phyloP scores from a whole-genome alignment of 2,888 invertebrate species.

The Phasia obesa region DNA sequence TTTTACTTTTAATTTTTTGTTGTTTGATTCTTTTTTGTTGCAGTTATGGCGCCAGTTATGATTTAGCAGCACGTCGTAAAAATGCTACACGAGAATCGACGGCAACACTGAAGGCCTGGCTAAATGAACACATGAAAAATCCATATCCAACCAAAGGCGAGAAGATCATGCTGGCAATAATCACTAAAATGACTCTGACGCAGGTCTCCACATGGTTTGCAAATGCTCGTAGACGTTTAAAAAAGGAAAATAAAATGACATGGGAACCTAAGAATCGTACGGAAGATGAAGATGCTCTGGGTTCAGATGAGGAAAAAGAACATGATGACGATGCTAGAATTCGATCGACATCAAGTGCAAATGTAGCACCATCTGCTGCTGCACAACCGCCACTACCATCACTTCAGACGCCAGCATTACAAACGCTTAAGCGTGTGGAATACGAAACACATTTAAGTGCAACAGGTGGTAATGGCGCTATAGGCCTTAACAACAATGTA shows the following conservation, averaged over 20 bases:
- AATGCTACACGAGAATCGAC: slow-evolving; percentile 99
- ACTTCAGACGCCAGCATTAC: slow-evolving; percentile 47
- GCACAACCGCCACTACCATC: slow-evolving; percentile 26
- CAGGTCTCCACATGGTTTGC: slow-evolving; percentile 99
- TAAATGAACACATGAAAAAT: slow-evolving; percentile 98
- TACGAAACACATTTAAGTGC: slow-evolving; percentile 66
- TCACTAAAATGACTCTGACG: slow-evolving; percentile 97
- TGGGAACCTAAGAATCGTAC: slow-evolving; percentile 97
- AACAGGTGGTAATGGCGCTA: slow-evolving; percentile 71
- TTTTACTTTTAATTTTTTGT: slow-evolving; percentile 2
- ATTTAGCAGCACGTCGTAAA: slow-evolving; percentile 96
- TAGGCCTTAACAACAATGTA: slow-evolving; percentile 61
- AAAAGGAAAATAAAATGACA: slow-evolving; percentile 99
- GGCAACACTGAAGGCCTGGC: slow-evolving; percentile 97
- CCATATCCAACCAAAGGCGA: slow-evolving; percentile 98
- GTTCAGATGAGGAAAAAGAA: slow-evolving; percentile 92
- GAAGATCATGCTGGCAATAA: slow-evolving; percentile 97
- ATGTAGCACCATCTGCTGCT: slow-evolving; percentile 17
- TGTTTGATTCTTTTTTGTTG: slow-evolving; percentile 75
- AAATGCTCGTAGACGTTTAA: slow-evolving; percentile 94
- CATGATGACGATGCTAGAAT: slow-evolving; percentile 66
- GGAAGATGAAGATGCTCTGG: slow-evolving; percentile 91
- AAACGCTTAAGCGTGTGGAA: slow-evolving; percentile 57
- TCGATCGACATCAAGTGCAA: slow-evolving; percentile 57
- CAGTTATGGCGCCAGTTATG: slow-evolving; percentile 96